These are phyloP conservation scores for Drosophila mojavensis DNA, from an alignment of 1,140 invertebrate genomes.

Conservation along the genomic window DNA sequence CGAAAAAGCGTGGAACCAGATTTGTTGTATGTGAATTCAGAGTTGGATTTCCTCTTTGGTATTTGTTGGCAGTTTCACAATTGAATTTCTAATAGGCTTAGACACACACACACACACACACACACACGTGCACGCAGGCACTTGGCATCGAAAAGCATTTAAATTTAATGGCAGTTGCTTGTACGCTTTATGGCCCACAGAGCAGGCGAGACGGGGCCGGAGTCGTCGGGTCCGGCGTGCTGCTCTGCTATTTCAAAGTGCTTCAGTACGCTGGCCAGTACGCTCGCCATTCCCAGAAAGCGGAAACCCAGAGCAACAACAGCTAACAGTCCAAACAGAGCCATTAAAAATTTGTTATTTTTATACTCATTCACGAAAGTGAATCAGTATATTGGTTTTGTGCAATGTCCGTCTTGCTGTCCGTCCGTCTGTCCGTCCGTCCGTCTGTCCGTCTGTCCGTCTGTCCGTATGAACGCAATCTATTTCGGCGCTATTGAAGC, in stretches of 20 bases:
- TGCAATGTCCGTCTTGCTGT: too few relatives aligned
- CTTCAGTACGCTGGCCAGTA: conserved; percentile 39
- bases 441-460: too few relatives aligned
- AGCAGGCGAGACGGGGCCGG: background rate
- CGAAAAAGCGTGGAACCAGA: conserved; percentile 25
- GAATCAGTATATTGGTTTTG: too few relatives aligned
- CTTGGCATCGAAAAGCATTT: conserved; percentile 75
- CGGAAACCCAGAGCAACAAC: conserved; percentile 27
- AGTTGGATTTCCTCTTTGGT: conserved; percentile 17
- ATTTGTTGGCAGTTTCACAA: conserved; percentile 48
- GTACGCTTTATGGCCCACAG: conserved; percentile 62
- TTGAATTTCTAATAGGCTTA: conserved; percentile 79
- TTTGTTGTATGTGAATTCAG: conserved; percentile 7
- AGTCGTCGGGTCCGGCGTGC: background rate
- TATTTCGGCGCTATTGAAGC: too few relatives aligned
- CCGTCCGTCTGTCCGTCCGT: too few relatives aligned
- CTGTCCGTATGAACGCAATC: too few relatives aligned
- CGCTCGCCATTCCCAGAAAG: conserved; percentile 55
- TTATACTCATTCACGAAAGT: too few relatives aligned
- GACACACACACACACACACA: conserved; percentile 17
- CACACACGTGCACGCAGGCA: conserved; percentile 17
- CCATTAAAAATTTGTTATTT: conserved; percentile 48
- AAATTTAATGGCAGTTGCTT: conserved; percentile 75
- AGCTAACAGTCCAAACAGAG: conserved; percentile 20
- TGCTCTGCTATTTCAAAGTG: conserved; percentile 34